Conservation (phyloP, 53 echinoderm and acorn worm species). For the Temnopleurus reevesii region DNA sequence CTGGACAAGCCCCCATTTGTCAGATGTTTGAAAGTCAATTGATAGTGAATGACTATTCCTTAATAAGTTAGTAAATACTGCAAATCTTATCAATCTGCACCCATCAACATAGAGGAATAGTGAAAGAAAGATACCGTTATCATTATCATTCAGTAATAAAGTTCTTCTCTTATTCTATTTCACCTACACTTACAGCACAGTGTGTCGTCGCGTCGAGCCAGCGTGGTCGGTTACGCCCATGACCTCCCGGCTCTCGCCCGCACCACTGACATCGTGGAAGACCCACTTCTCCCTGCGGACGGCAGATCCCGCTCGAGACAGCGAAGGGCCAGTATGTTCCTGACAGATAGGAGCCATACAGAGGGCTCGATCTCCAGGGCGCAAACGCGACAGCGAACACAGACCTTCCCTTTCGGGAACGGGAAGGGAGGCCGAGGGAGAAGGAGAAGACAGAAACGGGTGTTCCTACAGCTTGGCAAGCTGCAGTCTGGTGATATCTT, state of each 20-base stretch:
- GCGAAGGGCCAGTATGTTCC: conserved; percentile 36
- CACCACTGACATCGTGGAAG: not conserved
- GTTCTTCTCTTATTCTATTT: no score
- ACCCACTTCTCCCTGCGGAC: not conserved
- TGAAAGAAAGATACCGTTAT: no score
- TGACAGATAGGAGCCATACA: conserved; percentile 23
- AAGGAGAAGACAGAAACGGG: conserved; percentile 9
- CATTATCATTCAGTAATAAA: no score
- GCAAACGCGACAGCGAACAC: not conserved
- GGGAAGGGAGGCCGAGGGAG: not conserved
- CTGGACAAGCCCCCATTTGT: no score
- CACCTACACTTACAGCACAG: not conserved
- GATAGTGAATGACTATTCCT: no score
- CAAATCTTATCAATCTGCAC: no score
- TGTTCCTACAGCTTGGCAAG: conserved; percentile 69
- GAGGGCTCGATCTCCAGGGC: conserved; percentile 26
- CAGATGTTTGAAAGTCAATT: no score
- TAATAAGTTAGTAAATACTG: no score
- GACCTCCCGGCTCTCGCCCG: conserved; percentile 48
- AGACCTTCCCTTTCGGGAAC: conserved; percentile 3
- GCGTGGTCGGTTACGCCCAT: not conserved
- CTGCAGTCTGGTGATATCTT: conserved; percentile 69
- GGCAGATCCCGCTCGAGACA: not conserved
- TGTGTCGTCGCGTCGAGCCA: conserved; percentile 14
- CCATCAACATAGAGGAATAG: no score